Percentiles rank a stretch among this genome's conserved stretches.
phyloP scores from a whole-genome alignment of 2,888 invertebrate species.

The Pecten maximus region DNA sequence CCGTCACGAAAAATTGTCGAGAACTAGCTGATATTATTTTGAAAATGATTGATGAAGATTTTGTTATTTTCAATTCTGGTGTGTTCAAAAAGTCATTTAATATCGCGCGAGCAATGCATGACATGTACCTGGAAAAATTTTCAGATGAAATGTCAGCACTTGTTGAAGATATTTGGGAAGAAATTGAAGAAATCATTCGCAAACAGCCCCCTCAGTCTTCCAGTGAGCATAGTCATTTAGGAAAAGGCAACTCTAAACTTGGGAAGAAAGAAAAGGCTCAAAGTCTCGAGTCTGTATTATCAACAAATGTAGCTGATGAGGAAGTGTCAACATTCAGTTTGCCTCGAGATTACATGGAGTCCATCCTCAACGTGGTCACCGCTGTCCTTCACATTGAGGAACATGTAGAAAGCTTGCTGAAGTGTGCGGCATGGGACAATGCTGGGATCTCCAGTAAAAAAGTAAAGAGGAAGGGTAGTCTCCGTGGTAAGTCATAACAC shows the following conservation, averaged over 20 bases:
- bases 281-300: conserved; percentile 44
- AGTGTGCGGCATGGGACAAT: conserved; percentile 75
- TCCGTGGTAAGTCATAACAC: conserved; percentile 71
- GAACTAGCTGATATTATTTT: conserved; percentile 71
- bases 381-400: conserved; percentile 75
- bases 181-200: conserved; percentile 65
- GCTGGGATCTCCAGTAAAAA: conserved; percentile 71
- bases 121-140: conserved; percentile 78
- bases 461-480: conserved; percentile 71
- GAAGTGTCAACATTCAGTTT: conserved; percentile 40
- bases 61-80: conserved; percentile 75
- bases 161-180: conserved; percentile 77
- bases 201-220: conserved; percentile 63
- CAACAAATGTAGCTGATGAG: conserved; percentile 35
- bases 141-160: conserved; percentile 78
- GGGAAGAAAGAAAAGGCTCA: conserved; percentile 40
- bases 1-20: conserved; percentile 71
- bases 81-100: conserved; percentile 74
- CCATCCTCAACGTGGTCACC: conserved; percentile 71
- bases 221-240: conserved; percentile 60
- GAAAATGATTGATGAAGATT: conserved; percentile 80
- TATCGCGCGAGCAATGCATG: conserved; percentile 75
- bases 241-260: conserved; percentile 50
- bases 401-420: conserved; percentile 73
- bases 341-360: conserved; percentile 64